Base-by-base conservation (phyloP, 2,797 vertebrate species). In the Manis pentadactyla region DNA sequence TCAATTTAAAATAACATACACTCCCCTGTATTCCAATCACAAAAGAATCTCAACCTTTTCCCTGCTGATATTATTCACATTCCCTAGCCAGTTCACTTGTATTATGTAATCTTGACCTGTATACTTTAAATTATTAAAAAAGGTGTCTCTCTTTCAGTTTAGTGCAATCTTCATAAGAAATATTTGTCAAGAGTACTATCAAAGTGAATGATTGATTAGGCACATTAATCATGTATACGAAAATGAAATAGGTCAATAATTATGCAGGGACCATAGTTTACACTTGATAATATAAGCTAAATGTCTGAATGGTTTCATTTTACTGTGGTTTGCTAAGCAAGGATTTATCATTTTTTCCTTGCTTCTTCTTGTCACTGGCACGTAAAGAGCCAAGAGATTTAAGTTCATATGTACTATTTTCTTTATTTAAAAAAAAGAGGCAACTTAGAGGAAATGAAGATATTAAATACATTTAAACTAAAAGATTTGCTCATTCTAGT, bases 131-230 rank as follows among this genome's bases (percentile, higher is more conserved):
- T 7, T 64, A 8, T 59, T 37, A 64, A 66, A 64, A 37, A 25
- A 23, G 27, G 27, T 13, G 21, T 64, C 79, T 93, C 82, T 75
- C 46, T 83, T 77, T 86, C 34, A 83, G 42, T 89, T 83, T 53
- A 78, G 86, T 86, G 34, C 12, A 53, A 75, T 69, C 5, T 61
- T 90, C 27, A 42, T 27, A 69, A 74, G 73, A 78, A 75, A 37
- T 23, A n/a, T 79, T 61, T 94, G 85, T 90, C 63, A 96, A 73
- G 51, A 49, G 29, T 89, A 17, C 42, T 68, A 83, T 90, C 84
- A 87, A 79, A 92, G 15, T 90, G 63, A 95, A 90, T 94, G 55
- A 90, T 87, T 94, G 55, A 90, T 87, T 73, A 83, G 37, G 25
- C 34, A 83, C 51, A 87, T 94, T 61, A 12, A 49, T 83, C 69